Evolutionary conservation across 1,140 invertebrate species (phyloP).

Genomic region (Campodea augens): DNA sequence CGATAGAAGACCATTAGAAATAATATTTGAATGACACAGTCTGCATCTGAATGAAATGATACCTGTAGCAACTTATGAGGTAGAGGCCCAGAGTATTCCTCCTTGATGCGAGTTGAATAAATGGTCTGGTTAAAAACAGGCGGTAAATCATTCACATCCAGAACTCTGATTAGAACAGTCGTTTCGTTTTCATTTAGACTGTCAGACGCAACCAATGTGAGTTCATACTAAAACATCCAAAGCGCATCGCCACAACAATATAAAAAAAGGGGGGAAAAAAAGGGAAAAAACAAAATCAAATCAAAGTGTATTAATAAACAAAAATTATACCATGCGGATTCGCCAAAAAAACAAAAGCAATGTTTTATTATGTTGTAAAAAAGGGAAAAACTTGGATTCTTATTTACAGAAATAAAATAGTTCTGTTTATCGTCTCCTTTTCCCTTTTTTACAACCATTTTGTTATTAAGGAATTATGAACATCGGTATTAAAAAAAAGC

Average conservation of each 20-base stretch:
- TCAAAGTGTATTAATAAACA: background rate
- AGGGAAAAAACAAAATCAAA: conserved; percentile 4
- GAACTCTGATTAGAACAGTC: conserved; percentile 49
- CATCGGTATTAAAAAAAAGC: conserved; percentile 13
- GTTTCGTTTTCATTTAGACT: conserved; percentile 66
- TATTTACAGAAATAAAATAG: conserved; percentile 1
- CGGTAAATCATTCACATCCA: conserved; percentile 63
- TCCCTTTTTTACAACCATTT: too few relatives aligned
- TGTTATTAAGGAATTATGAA: too few relatives aligned
- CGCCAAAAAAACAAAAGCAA: too few relatives aligned
- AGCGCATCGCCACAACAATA: background rate
- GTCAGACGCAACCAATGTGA: conserved; percentile 68
- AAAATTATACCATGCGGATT: too few relatives aligned
- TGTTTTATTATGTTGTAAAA: too few relatives aligned
- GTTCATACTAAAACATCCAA: conserved; percentile 42
- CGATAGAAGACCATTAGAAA: too few relatives aligned
- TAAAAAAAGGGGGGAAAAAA: conserved; percentile 9
- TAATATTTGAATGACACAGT: too few relatives aligned
- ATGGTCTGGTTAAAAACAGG: conserved; percentile 48
- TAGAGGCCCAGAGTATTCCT: conserved; percentile 38
- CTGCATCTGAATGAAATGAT: too few relatives aligned
- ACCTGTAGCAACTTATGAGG: conserved; percentile 41
- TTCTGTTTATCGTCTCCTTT: too few relatives aligned
- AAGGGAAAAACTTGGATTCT: conserved; percentile 1
- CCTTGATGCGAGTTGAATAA: conserved; percentile 43